Conservation (phyloP, 2,797 vertebrate species). For the Darevskia mixta region DNA sequence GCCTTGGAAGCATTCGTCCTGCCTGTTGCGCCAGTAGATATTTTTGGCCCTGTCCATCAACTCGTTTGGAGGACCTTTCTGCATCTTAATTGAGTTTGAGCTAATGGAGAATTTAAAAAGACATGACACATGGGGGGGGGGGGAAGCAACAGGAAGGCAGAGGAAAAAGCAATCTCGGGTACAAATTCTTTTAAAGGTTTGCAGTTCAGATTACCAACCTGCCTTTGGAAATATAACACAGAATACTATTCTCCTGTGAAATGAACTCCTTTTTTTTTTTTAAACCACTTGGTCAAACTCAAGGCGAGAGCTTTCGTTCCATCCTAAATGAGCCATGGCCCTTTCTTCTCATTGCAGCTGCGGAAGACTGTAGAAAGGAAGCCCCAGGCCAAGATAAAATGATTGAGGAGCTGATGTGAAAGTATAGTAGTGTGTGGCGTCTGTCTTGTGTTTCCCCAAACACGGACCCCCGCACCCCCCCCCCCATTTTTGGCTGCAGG, state of each 20-base stretch:
- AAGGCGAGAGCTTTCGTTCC: not conserved
- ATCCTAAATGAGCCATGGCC: slow-evolving; percentile 22
- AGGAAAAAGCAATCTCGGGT: too few species aligned
- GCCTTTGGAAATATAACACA: not conserved
- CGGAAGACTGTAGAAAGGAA: slow-evolving; percentile 76
- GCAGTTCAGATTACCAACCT: too few species aligned
- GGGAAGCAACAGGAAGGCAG: not conserved
- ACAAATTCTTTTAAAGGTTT: not conserved
- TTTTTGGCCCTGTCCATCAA: too few species aligned
- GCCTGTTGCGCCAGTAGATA: too few species aligned
- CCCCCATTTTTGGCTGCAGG: slow-evolving; percentile 50
- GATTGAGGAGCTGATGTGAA: slow-evolving; percentile 65
- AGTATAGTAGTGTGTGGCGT: slow-evolving; percentile 58
- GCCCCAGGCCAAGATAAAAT: slow-evolving; percentile 73
- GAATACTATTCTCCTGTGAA: not conserved
- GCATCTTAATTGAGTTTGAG: too few species aligned
- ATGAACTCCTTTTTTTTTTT: not conserved
- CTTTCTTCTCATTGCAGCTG: slow-evolving; percentile 77
- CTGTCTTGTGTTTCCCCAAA: slow-evolving; percentile 55
- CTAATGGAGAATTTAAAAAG: too few species aligned
- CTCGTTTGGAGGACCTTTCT: too few species aligned
- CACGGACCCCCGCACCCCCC: not conserved
- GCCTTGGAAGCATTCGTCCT: slow-evolving; percentile 48
- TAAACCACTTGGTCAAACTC: not conserved
- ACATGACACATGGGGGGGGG: too few species aligned